Evolutionary conservation across 2,888 invertebrate species (phyloP), one percentile per base, ranked within the genome.

Genomic region (Parnassius glacialis): DNA sequence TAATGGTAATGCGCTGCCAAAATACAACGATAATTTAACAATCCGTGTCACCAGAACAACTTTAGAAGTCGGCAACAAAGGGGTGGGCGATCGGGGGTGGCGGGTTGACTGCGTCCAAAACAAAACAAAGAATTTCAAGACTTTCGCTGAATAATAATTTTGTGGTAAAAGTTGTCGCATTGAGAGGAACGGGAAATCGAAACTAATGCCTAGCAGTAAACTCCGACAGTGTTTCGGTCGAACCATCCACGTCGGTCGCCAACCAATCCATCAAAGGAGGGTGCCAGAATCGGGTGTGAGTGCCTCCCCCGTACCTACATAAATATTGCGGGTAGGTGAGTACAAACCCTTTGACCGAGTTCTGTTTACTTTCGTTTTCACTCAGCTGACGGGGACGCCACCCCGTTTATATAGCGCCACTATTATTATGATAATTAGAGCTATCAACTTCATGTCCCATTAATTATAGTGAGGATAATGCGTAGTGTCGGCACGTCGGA

Each of bases 261-360:
- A 84, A 87, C 90, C 90, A 90, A 91, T 91, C 91, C 91, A 91
- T 91, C 91, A 91, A 90, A 90, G 90, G 87, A 84, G 89, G 90
- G 88, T 78, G 63, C 78, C 83, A 78, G 84, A 75, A 84, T 83
- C 78, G 87, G 89, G 88, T 85, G 87, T 82, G 86, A 74, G 72
- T 73, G 70, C 77, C 80, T 83, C 83, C 84, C 83, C 73, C 80
- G 81, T 87, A 85, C 89, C 90, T 89, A 90, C 90, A 91, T 91
- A 91, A 91, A 91, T 90, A 91, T 91, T 91, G 90, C 84, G 90
- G 89, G 90, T 91, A 90, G 90, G 90, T 87, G 90, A 90, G 85
- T 89, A 89, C 90, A 88, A 90, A 91, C 92, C 92, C 92, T 92
- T 92, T 92, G 92, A 92, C 92, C 92, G 92, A 92, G 90, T 92